Evolutionary conservation across 1,140 invertebrate genomes (phyloP).

Genomic region (Heterodera schachtii): DNA sequence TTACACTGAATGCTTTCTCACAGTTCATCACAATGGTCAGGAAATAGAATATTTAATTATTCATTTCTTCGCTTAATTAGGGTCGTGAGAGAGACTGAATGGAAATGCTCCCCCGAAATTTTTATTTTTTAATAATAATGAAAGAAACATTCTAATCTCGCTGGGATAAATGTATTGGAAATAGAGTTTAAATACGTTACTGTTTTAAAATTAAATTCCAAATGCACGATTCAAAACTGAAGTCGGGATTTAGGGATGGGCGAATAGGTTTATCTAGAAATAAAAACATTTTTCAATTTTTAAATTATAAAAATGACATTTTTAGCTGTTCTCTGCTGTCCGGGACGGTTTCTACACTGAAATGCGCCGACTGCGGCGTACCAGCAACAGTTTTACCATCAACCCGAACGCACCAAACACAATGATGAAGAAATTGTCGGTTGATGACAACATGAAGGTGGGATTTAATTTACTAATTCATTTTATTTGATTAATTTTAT

Average conservation of each 20-base stretch:
- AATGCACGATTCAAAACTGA: no score
- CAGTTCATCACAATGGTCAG: constrained; percentile 61
- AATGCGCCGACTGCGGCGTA: constrained; percentile 52
- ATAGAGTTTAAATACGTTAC: no score
- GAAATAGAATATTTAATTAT: not conserved
- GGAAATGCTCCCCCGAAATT: no score
- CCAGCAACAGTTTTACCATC: constrained; percentile 59
- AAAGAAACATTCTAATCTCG: no score
- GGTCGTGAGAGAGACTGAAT: no score
- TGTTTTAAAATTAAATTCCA: no score
- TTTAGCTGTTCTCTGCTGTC: constrained; percentile 61
- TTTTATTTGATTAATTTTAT: not conserved
- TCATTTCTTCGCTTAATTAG: no score
- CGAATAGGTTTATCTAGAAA: no score
- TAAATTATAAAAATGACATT: constrained; percentile 31
- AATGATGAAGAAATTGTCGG: constrained; percentile 17
- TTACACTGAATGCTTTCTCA: constrained; percentile 59
- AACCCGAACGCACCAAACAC: constrained; percentile 36
- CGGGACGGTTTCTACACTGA: constrained; percentile 63
- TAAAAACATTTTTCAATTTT: constrained; percentile 16
- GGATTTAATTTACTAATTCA: not conserved
- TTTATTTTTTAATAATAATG: no score
- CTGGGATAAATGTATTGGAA: no score
- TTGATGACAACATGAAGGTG: constrained; percentile 25
- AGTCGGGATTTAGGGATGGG: no score